Evolutionary conservation across 2,888 invertebrate genomes (phyloP), one percentile per base, ranked within the genome.

Genomic region (Drosophila tanythrix): DNA sequence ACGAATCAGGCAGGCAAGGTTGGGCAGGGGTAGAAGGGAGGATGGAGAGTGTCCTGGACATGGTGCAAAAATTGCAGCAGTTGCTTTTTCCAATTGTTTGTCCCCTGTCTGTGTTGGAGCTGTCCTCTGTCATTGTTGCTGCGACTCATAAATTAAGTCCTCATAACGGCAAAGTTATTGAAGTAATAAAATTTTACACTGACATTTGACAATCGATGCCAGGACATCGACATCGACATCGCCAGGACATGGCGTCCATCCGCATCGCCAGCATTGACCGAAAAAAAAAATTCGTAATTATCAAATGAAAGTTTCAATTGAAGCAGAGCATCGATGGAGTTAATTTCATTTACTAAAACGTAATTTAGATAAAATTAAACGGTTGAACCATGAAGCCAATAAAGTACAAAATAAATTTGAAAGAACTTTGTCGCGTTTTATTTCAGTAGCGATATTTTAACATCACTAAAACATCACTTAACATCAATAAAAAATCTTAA

Each of bases 91-190:
- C 88, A 82, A 72, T 79, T 83, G 82, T 74, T 77, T 43, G 57
- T 57, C 76, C 74, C 80, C 81, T 78, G 75, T 57, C 76, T 58
- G 55, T 50, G 76, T 57, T 61, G 60, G 58, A 33, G 61, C 61
- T 59, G 79, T 64, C 58, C 63, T 31, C 38, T 89, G 85, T 83
- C 80, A 82, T 71, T 87, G 81, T 65, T 79, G 81, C 65, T 78
- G 88, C 76, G 84, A 83, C 90, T 85, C 86, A 92, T 92, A 93
- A 93, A 92, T 93, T 93, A 92, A 92, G 92, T 91, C 92, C 92
- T 92, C 91, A 91, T 92, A 93, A 92, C 90, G 90, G 81, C 82
- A 87, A 89, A 89, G 87, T 90, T 91, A 89, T 88, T 91, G 89
- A 84, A 89, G 89, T 91, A 91, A 93, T 91, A 92, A 91, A 92